These are phyloP conservation scores for Pelvicachromis taeniatus DNA, from an alignment of 2,113 vertebrate genomes.

Conservation along the genomic window DNA sequence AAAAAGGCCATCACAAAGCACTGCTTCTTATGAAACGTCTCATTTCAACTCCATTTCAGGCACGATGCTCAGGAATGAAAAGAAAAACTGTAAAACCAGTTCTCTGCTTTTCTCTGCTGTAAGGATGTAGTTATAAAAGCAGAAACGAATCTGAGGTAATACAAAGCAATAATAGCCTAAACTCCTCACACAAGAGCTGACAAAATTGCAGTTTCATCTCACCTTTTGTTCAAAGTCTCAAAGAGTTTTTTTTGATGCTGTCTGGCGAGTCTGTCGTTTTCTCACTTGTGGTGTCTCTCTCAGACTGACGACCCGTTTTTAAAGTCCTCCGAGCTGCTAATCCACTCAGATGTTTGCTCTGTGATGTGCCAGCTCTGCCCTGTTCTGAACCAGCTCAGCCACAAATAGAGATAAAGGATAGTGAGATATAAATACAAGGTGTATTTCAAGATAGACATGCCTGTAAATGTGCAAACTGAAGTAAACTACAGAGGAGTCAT, in stretches of 20 bases:
- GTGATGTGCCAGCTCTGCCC: not conserved
- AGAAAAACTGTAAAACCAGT: not conserved
- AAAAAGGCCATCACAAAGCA: not conserved
- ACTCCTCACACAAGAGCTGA: not conserved
- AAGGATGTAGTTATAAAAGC: not conserved
- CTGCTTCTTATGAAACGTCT: not conserved
- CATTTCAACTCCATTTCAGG: not conserved
- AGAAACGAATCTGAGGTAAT: not conserved
- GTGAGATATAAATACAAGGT: not conserved
- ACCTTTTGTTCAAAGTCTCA: slow-evolving; percentile 16
- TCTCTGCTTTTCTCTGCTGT: not conserved
- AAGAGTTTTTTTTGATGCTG: not conserved
- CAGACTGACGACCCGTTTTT: slow-evolving; percentile 4
- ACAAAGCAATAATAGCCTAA: not conserved
- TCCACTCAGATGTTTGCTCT: slow-evolving; percentile 24
- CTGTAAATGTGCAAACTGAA: not conserved
- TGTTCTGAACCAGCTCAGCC: slow-evolving; percentile 20
- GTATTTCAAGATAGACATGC: not conserved
- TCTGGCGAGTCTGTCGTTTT: not conserved
- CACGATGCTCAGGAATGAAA: not conserved
- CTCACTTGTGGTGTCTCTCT: not conserved
- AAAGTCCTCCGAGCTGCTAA: slow-evolving; percentile 32
- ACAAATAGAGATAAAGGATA: slow-evolving; percentile 21
- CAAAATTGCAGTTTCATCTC: not conserved
- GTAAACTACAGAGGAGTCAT: not conserved